Conservation (phyloP, 30 jellyfish, hydroid and myxozoan genomes). For the Pelagia noctiluca region DNA sequence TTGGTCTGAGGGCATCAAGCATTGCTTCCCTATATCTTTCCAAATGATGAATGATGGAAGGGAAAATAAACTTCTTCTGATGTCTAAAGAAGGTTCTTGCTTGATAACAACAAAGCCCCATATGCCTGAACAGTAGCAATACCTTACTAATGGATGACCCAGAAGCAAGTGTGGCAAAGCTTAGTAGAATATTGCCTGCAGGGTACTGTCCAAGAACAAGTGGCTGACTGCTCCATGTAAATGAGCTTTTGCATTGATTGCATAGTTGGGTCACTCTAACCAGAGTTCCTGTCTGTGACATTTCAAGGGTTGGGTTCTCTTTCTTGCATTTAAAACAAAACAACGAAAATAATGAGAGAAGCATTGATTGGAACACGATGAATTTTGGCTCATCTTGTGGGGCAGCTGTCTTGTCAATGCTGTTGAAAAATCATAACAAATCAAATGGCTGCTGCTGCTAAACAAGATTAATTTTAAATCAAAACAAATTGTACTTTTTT, state of each 20-base stretch:
- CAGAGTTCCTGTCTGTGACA: constrained; percentile 4
- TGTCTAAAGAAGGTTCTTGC: constrained; percentile 4
- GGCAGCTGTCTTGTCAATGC: no score
- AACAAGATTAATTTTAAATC: no score
- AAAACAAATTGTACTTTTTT: no score
- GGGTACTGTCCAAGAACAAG: constrained; percentile 8
- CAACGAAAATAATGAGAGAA: constrained; percentile 6
- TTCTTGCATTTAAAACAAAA: constrained; percentile 31
- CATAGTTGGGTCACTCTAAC: constrained; percentile 18
- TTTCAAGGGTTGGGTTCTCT: constrained; percentile 9
- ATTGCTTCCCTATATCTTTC: background rate
- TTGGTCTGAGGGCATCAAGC: background rate
- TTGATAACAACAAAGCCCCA: constrained; percentile 4
- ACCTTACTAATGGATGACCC: constrained; percentile 14
- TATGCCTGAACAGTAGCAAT: constrained; percentile 33
- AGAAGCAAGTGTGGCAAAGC: constrained; percentile 27
- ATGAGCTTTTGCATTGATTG: background rate
- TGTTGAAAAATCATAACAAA: no score
- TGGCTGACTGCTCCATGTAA: constrained; percentile 36
- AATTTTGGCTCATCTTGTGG: constrained; percentile 43
- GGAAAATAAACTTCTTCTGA: background rate
- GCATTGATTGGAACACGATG: constrained; percentile 25
- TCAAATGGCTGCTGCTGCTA: no score
- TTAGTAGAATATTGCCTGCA: constrained; percentile 27
- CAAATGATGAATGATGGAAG: background rate